Conservation (phyloP, 2,797 vertebrate genomes). For the Setipinna tenuifilis region DNA sequence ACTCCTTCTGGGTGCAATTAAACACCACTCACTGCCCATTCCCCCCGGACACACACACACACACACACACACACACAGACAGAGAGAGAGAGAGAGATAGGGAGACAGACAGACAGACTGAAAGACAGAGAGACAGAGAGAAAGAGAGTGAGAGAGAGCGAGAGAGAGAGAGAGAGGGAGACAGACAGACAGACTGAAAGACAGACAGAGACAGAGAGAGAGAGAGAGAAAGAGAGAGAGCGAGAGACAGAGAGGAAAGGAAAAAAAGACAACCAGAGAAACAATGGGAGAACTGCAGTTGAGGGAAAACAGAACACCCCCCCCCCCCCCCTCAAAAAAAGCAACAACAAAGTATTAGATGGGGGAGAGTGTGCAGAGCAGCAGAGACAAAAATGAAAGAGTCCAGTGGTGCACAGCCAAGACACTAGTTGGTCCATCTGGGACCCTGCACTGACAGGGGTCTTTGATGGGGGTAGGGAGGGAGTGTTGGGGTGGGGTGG, state of each 20-base stretch:
- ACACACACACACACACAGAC: not conserved
- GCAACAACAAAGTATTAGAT: too few species aligned
- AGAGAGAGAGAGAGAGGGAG: not conserved
- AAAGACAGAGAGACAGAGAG: not conserved
- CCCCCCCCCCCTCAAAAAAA: too few species aligned
- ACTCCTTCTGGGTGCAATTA: slow-evolving; percentile 14
- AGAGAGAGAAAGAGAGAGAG: not conserved
- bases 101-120: not conserved
- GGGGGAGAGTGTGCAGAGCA: too few species aligned
- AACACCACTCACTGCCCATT: not conserved
- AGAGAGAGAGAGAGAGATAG: not conserved
- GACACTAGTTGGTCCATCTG: not conserved
- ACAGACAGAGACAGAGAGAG: not conserved
- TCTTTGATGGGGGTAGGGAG: not conserved
- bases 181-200: not conserved
- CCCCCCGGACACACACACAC: not conserved
- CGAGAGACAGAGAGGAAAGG: not conserved
- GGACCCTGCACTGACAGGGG: not conserved
- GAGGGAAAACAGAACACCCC: too few species aligned
- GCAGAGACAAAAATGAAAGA: not conserved
- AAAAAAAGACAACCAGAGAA: not conserved
- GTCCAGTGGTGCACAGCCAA: not conserved
- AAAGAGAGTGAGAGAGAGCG: not conserved
- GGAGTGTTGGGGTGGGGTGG: not conserved
- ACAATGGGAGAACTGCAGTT: too few species aligned